Base-by-base conservation (phyloP, 2,113 vertebrate genomes). In the Cynopterus brachyotis region DNA sequence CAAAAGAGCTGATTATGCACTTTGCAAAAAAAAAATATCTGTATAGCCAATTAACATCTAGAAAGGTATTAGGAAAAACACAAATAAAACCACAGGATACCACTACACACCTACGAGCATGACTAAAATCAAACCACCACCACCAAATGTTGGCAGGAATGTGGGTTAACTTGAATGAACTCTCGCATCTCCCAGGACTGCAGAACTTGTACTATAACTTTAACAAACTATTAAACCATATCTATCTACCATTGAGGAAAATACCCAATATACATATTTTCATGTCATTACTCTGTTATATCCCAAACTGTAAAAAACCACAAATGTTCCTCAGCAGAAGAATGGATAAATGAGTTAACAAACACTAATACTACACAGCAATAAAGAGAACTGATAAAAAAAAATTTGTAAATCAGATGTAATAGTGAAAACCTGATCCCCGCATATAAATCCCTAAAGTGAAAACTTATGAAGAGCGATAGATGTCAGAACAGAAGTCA, bases 251-350 rank as follows among this genome's bases (percentile, higher is more conserved):
- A 32, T 10, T 35, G 60, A 7, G 64, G 16, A 22, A 35, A 28
- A 28, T 5, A 26, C 55, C 30, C 12, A 15, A 7, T 4, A 26
- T 9, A 22, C 4, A 9, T 9, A 8, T 0, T 12, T 7, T 20
- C 64, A 2, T 3, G 20, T n/a, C 60, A 37, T 26, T 50, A 19
- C 32, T 69, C 35, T n/a, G 47, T 9, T 5, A 32, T 12, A 15
- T 30, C 50, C 45, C 45, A 37, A 66, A 32, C 32, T 37, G 57
- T n/a, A 60, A 28, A 42, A 45, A 37, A 30, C 24, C 4, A n/a
- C 57, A n/a, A 17, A 45, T 19, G 16, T 9, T 59, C 47, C 15
- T 12, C 8, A 0, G 16, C 32, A 16, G 47, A n/a, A n/a, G 70
- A 26, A 10, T 9, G 11, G 9, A 6, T 30, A 9, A 6, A 3